Evolutionary conservation across 2,113 vertebrate species (phyloP).

Genomic region (Junco hyemalis): DNA sequence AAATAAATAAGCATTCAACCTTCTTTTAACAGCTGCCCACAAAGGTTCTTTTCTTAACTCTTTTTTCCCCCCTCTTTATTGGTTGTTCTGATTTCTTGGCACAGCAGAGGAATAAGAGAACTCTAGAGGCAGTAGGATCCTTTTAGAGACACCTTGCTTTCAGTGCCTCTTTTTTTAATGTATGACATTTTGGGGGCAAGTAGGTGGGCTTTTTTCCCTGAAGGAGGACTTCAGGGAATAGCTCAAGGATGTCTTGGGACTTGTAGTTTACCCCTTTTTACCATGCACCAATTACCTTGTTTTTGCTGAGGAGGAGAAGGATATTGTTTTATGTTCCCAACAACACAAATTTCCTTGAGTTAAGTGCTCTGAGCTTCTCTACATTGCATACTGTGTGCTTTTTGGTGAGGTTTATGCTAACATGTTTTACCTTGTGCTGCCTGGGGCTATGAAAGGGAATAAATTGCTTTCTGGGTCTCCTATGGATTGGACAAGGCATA

Average conservation of each 20-base stretch:
- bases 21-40: constrained; percentile 68
- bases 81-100: constrained; percentile 57
- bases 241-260: background rate
- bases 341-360: background rate
- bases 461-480: constrained; percentile 34
- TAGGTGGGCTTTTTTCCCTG: background rate
- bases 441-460: constrained; percentile 31
- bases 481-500: constrained; percentile 10
- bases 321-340: background rate
- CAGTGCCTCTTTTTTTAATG: background rate
- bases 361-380: background rate
- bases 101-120: constrained; percentile 21
- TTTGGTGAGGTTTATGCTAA: background rate
- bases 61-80: background rate
- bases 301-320: background rate
- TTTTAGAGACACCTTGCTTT: background rate
- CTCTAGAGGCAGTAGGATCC: constrained; percentile 24
- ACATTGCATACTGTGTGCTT: background rate
- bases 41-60: constrained; percentile 71
- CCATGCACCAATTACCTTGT: background rate
- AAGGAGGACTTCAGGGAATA: background rate
- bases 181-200: background rate
- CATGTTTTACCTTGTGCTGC: constrained; percentile 48
- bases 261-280: background rate
- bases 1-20: constrained; percentile 1